Base-by-base conservation (phyloP, 2,113 vertebrate genomes). In the Tricholaema leucomelas region DNA sequence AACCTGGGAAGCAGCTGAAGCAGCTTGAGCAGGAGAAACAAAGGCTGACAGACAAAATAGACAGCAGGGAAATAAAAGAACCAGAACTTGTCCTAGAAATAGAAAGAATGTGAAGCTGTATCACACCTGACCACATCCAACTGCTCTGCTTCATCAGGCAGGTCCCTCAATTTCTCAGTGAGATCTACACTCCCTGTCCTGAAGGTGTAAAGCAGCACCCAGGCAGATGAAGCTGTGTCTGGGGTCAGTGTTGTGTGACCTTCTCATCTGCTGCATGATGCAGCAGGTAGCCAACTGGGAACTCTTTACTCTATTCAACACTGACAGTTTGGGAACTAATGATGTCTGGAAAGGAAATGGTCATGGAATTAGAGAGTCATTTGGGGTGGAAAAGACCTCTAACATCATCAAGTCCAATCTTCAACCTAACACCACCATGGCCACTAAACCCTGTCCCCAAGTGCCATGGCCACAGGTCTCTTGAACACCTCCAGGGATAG, bases 1-100 rank as follows among this genome's bases (percentile, higher is more conserved):
- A n/a, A n/a, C n/a, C n/a, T n/a, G n/a, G n/a, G n/a, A n/a, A n/a
- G n/a, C n/a, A n/a, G n/a, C 87, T 99, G 81, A 98, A 97, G 77
- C 98, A 99, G 86, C 93, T 98, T 92, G 98, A 99, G 84, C 97
- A 98, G 35, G 98, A 99, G 94, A 99, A 99, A 87, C 96, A 96
- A 87, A 97, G 98, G 56, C 98, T 99, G 92, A 96, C 94, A 91
- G 97, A 97, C 87, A 99, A 99, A 98, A 66, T 98, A 17, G 98
- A 99, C 66, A 98, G 96, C 95, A 98, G 98, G 91, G 97, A 98
- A 88, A 93, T 93, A 76, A 97, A 97, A 96, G 99, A n/a, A n/a
- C n/a, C n/a, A n/a, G n/a, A n/a, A n/a, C n/a, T n/a, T n/a, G n/a
- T n/a, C n/a, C n/a, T n/a, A n/a, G n/a, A n/a, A n/a, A n/a, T n/a